These are phyloP conservation scores for Sacculina carcini DNA, from an alignment of 2,888 invertebrate genomes.

Conservation along the genomic window DNA sequence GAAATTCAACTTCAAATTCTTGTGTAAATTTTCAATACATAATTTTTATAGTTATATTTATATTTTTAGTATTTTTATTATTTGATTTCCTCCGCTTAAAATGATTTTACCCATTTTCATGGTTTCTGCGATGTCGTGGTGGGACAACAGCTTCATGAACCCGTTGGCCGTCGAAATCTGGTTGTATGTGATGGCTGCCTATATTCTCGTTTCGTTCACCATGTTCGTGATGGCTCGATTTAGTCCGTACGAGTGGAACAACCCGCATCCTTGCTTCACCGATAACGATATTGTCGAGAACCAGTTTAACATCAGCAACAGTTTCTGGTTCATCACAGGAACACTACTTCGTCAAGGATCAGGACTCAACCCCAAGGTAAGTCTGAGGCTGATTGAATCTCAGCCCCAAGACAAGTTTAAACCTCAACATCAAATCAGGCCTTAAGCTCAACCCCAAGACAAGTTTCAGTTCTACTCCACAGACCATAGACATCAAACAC, in stretches of 20 bases:
- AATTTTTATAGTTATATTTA: too few species aligned
- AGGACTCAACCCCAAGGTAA: slow-evolving; percentile 68
- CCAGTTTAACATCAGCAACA: slow-evolving; percentile 87
- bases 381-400: background rate
- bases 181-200: slow-evolving; percentile 79
- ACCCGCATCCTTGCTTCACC: slow-evolving; percentile 38
- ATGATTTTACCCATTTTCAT: too few species aligned
- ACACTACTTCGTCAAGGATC: slow-evolving; percentile 83
- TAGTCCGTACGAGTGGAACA: slow-evolving; percentile 85
- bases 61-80: too few species aligned
- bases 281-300: slow-evolving; percentile 51
- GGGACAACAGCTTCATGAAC: slow-evolving; percentile 78
- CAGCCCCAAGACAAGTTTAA: background rate
- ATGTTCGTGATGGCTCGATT: slow-evolving; percentile 89
- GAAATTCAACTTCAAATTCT: too few species aligned
- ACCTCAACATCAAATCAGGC: background rate
- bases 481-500: too few species aligned
- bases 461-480: background rate
- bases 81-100: too few species aligned
- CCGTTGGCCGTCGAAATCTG: slow-evolving; percentile 90
- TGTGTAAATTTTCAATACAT: too few species aligned
- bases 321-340: slow-evolving; percentile 89
- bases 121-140: slow-evolving; percentile 27
- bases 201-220: slow-evolving; percentile 72
- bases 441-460: background rate